Conservation (phyloP, 2,113 vertebrate species). For the Ancistrus triradiatus region DNA sequence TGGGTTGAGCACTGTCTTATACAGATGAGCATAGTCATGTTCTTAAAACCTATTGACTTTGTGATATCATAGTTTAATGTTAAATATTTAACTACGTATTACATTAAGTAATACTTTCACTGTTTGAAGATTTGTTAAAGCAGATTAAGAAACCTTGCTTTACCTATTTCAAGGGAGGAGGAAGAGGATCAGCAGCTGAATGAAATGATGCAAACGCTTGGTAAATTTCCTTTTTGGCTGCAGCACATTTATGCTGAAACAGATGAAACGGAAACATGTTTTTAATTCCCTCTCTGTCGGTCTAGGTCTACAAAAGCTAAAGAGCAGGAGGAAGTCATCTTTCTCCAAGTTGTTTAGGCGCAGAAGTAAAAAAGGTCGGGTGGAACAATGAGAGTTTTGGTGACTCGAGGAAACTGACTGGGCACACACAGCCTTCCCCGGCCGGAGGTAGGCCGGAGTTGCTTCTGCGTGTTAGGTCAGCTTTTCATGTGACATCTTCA, state of each 20-base stretch:
- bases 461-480: neutral
- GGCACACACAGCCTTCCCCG: too few species aligned
- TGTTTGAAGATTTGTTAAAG: neutral
- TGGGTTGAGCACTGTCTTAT: too few species aligned
- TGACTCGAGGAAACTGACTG: too few species aligned
- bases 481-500: too few species aligned
- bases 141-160: neutral
- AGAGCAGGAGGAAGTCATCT: constrained; percentile 65
- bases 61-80: too few species aligned
- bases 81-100: neutral
- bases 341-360: constrained; percentile 68
- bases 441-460: neutral
- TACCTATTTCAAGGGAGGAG: constrained; percentile 73
- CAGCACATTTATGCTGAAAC: neutral
- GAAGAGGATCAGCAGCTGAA: constrained; percentile 86
- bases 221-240: constrained; percentile 59
- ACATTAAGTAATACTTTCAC: too few species aligned
- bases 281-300: constrained; percentile 13
- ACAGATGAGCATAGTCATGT: too few species aligned
- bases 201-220: constrained; percentile 83
- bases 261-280: neutral
- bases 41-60: too few species aligned
- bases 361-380: constrained; percentile 58
- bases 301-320: constrained; percentile 61
- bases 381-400: too few species aligned